A percentile compares a stretch with the other conserved stretches of the same genome.
Evolutionary conservation across 2,113 vertebrate genomes (phyloP).

Genomic region (Sarotherodon lohbergeri): DNA sequence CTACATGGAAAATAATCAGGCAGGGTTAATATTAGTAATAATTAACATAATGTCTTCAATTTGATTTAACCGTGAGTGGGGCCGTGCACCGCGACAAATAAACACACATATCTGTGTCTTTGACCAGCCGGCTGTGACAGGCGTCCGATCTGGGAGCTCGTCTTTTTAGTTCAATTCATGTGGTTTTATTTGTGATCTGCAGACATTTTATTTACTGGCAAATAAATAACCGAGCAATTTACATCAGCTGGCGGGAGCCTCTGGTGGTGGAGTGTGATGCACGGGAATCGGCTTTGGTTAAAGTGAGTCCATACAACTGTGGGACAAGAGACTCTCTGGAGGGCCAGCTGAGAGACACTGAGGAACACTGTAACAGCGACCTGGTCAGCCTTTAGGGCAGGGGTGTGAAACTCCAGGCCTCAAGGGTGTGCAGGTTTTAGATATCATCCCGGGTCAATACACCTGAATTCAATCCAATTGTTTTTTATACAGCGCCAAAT

Average conservation of each 20-base stretch:
- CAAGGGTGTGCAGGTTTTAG: neutral
- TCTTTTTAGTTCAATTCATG: neutral
- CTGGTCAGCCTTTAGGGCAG: neutral
- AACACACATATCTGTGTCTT: neutral
- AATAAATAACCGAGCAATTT: neutral
- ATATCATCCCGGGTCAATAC: neutral
- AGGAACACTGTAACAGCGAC: neutral
- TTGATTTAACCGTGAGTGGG: neutral
- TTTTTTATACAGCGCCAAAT: neutral
- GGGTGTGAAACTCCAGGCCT: neutral
- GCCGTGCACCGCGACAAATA: neutral
- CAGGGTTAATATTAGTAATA: constrained; percentile 29
- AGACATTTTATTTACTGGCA: neutral
- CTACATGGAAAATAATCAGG: constrained; percentile 24
- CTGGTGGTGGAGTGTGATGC: neutral
- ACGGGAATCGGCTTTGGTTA: fast-evolving
- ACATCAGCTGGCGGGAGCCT: neutral
- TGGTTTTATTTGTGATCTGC: neutral
- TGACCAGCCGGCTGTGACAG: neutral
- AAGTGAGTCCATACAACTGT: neutral
- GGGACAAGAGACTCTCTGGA: neutral
- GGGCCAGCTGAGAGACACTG: neutral
- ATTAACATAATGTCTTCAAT: constrained; percentile 6
- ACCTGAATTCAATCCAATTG: neutral
- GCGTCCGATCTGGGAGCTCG: neutral